These are phyloP conservation scores for Fragum sueziense DNA, from an alignment of 2,888 invertebrate genomes.

Conservation along the genomic window DNA sequence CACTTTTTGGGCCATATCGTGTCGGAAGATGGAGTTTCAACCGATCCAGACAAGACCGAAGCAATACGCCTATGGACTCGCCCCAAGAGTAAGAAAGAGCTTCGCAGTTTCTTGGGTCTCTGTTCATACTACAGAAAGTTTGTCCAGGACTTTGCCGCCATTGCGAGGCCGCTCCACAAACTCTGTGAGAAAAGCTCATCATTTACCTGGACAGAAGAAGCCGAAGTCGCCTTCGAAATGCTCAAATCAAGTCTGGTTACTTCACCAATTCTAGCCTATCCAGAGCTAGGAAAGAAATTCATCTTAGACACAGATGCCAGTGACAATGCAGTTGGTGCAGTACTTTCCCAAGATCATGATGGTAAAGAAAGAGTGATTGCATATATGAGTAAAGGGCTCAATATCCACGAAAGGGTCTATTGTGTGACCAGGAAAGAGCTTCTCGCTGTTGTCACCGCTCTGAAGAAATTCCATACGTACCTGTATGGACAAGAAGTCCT, in stretches of 20 bases:
- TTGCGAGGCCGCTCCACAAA: conserved; percentile 25
- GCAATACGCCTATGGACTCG: conserved; percentile 27
- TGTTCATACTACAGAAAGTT: too few species aligned
- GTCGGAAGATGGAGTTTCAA: conserved; percentile 17
- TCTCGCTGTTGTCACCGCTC: conserved; percentile 22
- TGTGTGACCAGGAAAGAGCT: conserved; percentile 36
- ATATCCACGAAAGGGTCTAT: conserved; percentile 23
- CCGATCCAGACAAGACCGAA: conserved; percentile 17
- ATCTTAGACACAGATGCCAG: conserved; percentile 22
- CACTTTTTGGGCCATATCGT: conserved; percentile 19
- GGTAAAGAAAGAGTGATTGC: conserved; percentile 21
- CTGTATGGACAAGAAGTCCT: conserved; percentile 40
- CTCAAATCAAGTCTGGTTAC: conserved; percentile 8
- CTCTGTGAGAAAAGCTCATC: conserved; percentile 22
- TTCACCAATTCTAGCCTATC: conserved; percentile 26
- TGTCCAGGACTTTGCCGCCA: conserved; percentile 21
- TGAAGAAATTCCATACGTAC: conserved; percentile 41
- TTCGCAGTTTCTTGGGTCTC: conserved; percentile 34
- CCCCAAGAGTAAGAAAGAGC: conserved; percentile 13
- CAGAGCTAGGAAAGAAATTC: not conserved
- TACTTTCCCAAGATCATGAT: conserved; percentile 27
- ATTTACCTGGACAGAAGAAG: not conserved
- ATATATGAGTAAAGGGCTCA: conserved; percentile 20
- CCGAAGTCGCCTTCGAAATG: conserved; percentile 23
- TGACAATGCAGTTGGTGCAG: conserved; percentile 10